A percentile compares a stretch with the other conserved stretches of the same genome.
phyloP scores from a whole-genome alignment of 2,113 vertebrate genomes.

The Chamaea fasciata region DNA sequence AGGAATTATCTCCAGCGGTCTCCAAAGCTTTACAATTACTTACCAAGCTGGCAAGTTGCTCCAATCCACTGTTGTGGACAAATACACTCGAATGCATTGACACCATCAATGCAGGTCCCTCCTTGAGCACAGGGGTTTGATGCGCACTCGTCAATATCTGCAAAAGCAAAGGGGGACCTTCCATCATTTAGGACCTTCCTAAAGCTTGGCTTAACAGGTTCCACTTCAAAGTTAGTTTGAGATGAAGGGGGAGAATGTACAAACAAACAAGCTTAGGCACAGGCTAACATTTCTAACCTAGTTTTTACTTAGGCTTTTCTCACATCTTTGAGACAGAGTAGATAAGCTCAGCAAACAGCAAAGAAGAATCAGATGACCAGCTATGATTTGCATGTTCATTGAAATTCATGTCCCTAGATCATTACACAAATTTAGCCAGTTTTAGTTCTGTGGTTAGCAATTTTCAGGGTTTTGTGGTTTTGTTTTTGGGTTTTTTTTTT shows the following conservation, averaged over 20 bases:
- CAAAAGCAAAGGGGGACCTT: background rate
- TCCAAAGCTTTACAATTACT: background rate
- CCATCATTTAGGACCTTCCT: background rate
- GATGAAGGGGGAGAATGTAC: background rate
- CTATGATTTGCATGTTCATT: background rate
- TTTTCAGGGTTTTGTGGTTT: background rate
- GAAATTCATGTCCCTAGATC: background rate
- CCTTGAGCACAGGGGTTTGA: conserved; percentile 87
- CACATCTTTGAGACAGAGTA: background rate
- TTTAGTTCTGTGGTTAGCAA: background rate
- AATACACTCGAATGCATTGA: conserved; percentile 90
- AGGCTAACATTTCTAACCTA: background rate
- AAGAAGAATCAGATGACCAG: background rate
- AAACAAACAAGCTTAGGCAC: background rate
- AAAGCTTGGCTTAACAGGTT: background rate
- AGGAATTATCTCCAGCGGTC: background rate
- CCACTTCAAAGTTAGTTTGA: background rate
- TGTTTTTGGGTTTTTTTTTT: background rate
- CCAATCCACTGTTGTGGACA: conserved; percentile 91
- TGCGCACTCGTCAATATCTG: conserved; percentile 91
- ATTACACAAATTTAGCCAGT: background rate
- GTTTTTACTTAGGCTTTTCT: background rate
- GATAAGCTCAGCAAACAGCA: background rate
- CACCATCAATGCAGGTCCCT: conserved; percentile 87
- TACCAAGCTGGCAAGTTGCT: conserved; percentile 92